phyloP scores from a whole-genome alignment of 2,113 vertebrate species.

The Lutjanus erythropterus region DNA sequence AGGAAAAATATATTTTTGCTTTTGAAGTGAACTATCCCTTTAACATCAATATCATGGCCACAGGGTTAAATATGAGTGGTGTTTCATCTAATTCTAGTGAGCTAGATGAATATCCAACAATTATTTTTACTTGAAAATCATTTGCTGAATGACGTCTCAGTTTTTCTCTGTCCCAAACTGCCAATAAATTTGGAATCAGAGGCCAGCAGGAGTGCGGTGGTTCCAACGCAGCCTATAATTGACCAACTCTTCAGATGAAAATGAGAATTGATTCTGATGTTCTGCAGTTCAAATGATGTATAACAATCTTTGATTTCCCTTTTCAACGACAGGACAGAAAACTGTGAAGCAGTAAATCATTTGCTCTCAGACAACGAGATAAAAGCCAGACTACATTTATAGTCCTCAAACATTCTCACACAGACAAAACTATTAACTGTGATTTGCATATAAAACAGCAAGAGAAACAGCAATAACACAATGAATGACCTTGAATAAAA shows the following conservation, averaged over 20 bases:
- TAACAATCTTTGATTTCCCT: neutral
- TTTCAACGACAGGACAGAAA: neutral
- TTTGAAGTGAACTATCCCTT: too few relatives aligned
- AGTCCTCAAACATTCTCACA: neutral
- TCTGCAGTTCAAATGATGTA: neutral
- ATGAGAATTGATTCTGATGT: slow-evolving; percentile 6
- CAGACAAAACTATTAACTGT: neutral
- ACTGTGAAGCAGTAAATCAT: neutral
- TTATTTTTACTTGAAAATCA: neutral
- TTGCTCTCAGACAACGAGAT: neutral
- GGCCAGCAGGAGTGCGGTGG: neutral
- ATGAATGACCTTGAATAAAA: neutral
- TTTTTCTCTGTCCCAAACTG: neutral
- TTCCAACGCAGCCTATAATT: neutral
- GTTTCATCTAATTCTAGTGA: neutral
- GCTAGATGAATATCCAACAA: neutral
- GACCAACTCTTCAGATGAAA: neutral
- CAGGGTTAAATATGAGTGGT: neutral
- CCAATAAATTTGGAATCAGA: neutral
- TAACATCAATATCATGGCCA: neutral
- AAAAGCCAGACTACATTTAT: neutral
- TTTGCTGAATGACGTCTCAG: neutral
- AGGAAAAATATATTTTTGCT: too few relatives aligned
- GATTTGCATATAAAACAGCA: neutral
- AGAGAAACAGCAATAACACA: neutral